Evolutionary conservation across 2,888 invertebrate genomes (phyloP).

Genomic region (Drosophila percnosoma): DNA sequence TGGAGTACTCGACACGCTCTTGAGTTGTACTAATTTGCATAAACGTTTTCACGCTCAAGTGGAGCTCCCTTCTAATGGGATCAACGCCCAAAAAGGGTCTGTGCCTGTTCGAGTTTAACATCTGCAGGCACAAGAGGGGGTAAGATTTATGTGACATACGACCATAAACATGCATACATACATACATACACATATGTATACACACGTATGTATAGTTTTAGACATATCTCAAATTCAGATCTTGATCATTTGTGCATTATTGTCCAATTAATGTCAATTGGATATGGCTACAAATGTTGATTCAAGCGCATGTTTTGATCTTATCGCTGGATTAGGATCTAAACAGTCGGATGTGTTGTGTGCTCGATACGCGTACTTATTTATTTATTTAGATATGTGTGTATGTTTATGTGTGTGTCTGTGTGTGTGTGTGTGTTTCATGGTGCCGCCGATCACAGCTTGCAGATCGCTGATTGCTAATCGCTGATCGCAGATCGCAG

Average conservation of each 20-base stretch:
- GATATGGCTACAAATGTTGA: constrained; percentile 29
- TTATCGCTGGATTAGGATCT: constrained; percentile 54
- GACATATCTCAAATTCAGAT: constrained; percentile 24
- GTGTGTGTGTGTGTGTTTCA: background rate
- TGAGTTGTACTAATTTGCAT: constrained; percentile 63
- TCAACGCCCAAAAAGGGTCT: constrained; percentile 7
- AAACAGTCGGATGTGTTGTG: constrained; percentile 33
- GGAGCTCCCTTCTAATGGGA: constrained; percentile 28
- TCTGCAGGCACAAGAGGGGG: no score
- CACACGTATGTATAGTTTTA: background rate
- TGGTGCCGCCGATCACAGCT: constrained; percentile 23
- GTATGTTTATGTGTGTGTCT: background rate
- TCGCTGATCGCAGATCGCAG: constrained; percentile 2
- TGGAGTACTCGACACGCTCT: constrained; percentile 69
- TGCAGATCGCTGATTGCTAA: constrained; percentile 8
- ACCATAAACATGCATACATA: constrained; percentile 1
- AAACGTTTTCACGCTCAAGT: constrained; percentile 67
- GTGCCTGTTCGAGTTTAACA: constrained; percentile 1
- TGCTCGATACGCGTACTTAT: constrained; percentile 9
- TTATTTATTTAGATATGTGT: constrained; percentile 7
- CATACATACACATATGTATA: background rate
- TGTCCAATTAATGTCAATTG: constrained; percentile 73
- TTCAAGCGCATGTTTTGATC: constrained; percentile 40
- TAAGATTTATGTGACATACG: constrained; percentile 23
- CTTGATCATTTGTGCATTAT: constrained; percentile 48